Base-by-base conservation (phyloP, 2,797 vertebrate genomes). In the Mormyrus proboscirostris region DNA sequence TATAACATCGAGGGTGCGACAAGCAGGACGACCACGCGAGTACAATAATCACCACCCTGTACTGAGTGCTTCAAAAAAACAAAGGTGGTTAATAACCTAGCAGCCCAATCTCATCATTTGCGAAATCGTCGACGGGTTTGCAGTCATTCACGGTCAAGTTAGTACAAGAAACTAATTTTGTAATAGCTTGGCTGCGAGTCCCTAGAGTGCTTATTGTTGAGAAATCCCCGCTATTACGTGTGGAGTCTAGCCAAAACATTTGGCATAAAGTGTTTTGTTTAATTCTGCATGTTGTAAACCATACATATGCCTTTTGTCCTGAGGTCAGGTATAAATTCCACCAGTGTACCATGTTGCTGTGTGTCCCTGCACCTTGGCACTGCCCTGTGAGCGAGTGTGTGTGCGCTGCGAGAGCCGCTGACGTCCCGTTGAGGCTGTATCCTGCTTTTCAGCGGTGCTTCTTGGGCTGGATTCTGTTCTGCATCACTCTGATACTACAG, bases 141-240 rank as follows among this genome's bases (percentile, higher is more conserved):
- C 76, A 82, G 41, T n/a, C 8, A 47, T 22, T 22, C 76, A 47
- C 41, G 41, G 41, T 82, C 76, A 82, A 82, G 76, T 44, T 47
- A 47, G 76, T n/a, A 82, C 41, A 82, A 82, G 76, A 82, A 82
- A 82, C 29, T 47, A 44, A 82, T 82, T 82, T 47, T n/a, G 76
- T 41, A 73, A 41, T 41, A 73, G 69, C 69, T 73, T 41, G 69
- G 10, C 41, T 79, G 38, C 4, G 12, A 44, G 76, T 82, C 41
- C 76, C 14, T 14, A 1, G 41, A 47, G 41, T 82, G 41, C 19
- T 47, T n/a, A 47, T 79, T 47, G 19, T 47, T 79, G 38, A 47
- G 41, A 79, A 79, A 79, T 47, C 8, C 76, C 41, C 0, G 19
- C 9, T 79, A 44, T 79, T 79, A n/a, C 38, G 19, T n/a, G 76